phyloP scores from a whole-genome alignment of 2,888 invertebrate genomes.

The Syrphus vitripennis region DNA sequence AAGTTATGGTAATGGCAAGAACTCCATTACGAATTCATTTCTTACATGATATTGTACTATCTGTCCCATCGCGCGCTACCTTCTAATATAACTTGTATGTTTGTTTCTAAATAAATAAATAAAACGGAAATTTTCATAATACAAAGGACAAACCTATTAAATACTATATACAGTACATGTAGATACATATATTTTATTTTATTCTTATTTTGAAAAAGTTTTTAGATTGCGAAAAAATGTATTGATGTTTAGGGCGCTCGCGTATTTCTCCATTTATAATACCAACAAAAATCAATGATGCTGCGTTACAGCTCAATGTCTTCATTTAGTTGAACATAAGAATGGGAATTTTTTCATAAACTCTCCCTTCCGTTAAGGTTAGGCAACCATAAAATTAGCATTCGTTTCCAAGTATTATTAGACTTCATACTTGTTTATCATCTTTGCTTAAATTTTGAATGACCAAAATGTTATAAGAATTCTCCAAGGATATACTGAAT shows the following conservation, averaged over 20 bases:
- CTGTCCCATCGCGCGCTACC: not conserved
- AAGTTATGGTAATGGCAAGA: constrained; percentile 62
- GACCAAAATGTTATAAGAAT: constrained; percentile 66
- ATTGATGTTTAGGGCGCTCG: not conserved
- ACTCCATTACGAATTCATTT: constrained; percentile 55
- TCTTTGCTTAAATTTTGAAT: constrained; percentile 69
- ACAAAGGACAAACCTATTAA: too few relatives aligned
- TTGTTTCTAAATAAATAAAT: constrained; percentile 25
- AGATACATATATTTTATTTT: not conserved
- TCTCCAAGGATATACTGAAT: constrained; percentile 63
- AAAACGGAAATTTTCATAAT: not conserved
- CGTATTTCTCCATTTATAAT: constrained; percentile 39
- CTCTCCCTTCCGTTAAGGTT: constrained; percentile 8
- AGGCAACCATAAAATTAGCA: constrained; percentile 71
- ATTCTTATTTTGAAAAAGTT: not conserved
- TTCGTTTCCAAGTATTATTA: constrained; percentile 38
- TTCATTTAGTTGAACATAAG: constrained; percentile 47
- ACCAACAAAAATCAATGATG: not conserved
- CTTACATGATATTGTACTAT: constrained; percentile 5
- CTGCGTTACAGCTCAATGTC: constrained; percentile 35
- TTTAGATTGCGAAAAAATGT: not conserved
- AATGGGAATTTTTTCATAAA: not conserved
- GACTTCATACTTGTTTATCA: constrained; percentile 59
- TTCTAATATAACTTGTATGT: not conserved
- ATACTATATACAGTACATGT: not conserved